phyloP scores from a whole-genome alignment of 2,797 vertebrate genomes.

The Hapalemur alaotrensis region DNA sequence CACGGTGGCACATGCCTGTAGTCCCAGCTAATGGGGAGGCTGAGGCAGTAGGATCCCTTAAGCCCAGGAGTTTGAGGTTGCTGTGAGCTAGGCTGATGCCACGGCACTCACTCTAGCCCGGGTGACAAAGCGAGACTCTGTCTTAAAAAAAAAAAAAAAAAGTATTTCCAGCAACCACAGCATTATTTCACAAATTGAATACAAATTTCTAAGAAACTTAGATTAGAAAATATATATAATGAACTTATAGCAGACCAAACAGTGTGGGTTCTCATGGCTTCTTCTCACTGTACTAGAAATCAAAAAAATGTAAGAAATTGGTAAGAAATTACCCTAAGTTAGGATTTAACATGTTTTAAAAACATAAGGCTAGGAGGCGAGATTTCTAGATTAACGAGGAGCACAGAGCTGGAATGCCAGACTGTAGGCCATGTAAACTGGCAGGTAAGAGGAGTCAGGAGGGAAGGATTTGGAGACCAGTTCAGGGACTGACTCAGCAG shows the following conservation, averaged over 20 bases:
- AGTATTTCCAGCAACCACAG: background rate
- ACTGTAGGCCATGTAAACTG: too few relatives aligned
- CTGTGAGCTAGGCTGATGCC: too few relatives aligned
- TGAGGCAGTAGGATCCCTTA: too few relatives aligned
- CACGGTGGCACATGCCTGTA: too few relatives aligned
- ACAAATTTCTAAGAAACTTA: background rate
- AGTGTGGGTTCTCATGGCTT: background rate
- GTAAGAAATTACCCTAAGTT: background rate
- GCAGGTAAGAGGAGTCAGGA: background rate
- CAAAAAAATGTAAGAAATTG: background rate
- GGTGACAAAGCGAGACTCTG: too few relatives aligned
- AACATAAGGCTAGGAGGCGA: background rate
- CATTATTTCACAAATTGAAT: background rate
- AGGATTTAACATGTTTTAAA: background rate
- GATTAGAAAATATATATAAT: background rate
- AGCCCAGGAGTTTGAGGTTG: too few relatives aligned
- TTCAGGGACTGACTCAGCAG: background rate
- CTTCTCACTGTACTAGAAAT: background rate
- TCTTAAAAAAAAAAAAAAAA: too few relatives aligned
- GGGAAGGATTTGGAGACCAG: rapidly evolving
- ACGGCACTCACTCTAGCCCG: too few relatives aligned
- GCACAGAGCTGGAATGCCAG: background rate
- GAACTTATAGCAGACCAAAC: background rate
- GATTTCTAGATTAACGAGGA: background rate
- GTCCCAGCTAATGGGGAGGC: too few relatives aligned